Conservation (phyloP, 2,113 vertebrate genomes). For the Todiramphus chloris region DNA sequence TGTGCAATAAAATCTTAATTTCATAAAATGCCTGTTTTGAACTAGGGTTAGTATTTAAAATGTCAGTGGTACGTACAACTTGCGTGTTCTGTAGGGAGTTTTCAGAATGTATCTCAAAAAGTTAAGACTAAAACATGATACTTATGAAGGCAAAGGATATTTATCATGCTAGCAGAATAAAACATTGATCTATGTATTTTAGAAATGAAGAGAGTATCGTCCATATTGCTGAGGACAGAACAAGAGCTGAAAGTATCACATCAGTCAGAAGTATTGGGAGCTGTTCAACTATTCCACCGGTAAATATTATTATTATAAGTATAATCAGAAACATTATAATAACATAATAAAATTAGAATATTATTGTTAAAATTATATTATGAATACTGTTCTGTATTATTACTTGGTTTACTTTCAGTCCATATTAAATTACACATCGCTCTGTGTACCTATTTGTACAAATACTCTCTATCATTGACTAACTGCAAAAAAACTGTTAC, state of each 20-base stretch:
- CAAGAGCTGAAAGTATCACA: slow-evolving; percentile 82
- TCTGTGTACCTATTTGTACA: neutral
- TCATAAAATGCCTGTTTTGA: neutral
- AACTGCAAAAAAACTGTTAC: neutral
- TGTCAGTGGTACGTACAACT: neutral
- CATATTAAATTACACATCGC: neutral
- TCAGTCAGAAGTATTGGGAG: slow-evolving; percentile 81
- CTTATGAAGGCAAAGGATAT: neutral
- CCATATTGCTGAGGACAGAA: slow-evolving; percentile 72
- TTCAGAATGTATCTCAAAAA: neutral
- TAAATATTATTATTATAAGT: slow-evolving; percentile 63
- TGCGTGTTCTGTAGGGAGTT: neutral
- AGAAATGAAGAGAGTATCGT: slow-evolving; percentile 80
- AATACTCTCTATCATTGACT: neutral
- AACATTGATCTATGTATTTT: neutral
- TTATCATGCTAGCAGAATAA: neutral
- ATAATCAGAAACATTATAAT: neutral
- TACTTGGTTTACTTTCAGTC: neutral
- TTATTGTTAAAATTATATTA: too few relatives aligned
- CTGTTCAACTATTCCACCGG: slow-evolving; percentile 90
- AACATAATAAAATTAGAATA: too few relatives aligned
- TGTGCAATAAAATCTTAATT: neutral
- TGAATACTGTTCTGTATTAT: neutral
- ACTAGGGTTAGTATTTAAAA: neutral
- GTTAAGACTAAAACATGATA: neutral